Evolutionary conservation across 2,888 invertebrate species (phyloP).

Genomic region (Sturmia bella): DNA sequence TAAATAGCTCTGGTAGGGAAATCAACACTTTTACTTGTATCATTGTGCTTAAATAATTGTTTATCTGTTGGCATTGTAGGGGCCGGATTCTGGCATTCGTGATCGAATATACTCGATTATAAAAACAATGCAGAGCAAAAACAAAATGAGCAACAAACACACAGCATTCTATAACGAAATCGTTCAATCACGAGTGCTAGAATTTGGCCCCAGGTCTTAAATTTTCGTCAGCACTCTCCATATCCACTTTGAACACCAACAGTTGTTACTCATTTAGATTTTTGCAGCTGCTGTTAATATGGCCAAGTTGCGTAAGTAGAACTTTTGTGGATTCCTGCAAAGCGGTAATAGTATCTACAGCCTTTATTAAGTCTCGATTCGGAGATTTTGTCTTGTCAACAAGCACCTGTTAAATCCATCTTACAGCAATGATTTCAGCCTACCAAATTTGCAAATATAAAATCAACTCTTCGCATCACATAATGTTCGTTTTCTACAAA

Average conservation of each 20-base stretch:
- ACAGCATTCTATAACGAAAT: too few species aligned
- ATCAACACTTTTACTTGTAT: slow-evolving; percentile 92
- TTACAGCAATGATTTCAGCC: slow-evolving; percentile 57
- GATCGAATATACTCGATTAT: too few species aligned
- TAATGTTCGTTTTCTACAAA: slow-evolving; percentile 53
- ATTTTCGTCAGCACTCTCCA: slow-evolving; percentile 70
- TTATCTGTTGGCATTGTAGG: slow-evolving; percentile 77
- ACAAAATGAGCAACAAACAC: too few species aligned
- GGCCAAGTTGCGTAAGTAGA: slow-evolving; percentile 85
- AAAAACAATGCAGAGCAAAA: too few species aligned
- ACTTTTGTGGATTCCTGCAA: slow-evolving; percentile 88
- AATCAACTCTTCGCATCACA: slow-evolving; percentile 53
- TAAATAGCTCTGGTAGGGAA: slow-evolving; percentile 94
- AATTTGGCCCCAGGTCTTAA: slow-evolving; percentile 81
- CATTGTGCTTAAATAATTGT: slow-evolving; percentile 84
- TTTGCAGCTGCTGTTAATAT: slow-evolving; percentile 85
- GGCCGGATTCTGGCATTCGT: too few species aligned
- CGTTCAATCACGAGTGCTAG: too few species aligned
- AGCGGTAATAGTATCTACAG: slow-evolving; percentile 95
- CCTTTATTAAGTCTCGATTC: slow-evolving; percentile 90
- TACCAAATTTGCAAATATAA: slow-evolving; percentile 52
- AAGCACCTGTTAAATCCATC: slow-evolving; percentile 52
- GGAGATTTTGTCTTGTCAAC: slow-evolving; percentile 37
- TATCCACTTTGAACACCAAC: slow-evolving; percentile 84
- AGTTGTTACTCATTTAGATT: slow-evolving; percentile 87